Percentiles rank a stretch among this genome's conserved stretches.
phyloP scores from a whole-genome alignment of 2,797 vertebrate species.

The Chaetodon trifasciatus region DNA sequence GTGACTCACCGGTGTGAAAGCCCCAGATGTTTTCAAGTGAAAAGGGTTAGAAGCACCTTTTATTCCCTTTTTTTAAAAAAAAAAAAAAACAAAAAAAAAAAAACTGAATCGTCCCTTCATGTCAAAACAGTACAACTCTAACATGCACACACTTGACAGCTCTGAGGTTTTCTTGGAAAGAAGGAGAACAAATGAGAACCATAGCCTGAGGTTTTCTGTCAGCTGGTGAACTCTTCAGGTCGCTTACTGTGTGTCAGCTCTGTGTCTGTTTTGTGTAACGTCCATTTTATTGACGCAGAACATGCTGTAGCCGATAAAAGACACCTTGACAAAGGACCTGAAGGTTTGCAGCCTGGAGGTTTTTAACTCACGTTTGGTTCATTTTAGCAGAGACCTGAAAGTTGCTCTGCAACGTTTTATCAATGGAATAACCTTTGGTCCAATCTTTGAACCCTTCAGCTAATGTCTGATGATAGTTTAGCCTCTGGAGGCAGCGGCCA shows the following conservation, averaged over 20 bases:
- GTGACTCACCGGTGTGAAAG: slow-evolving; percentile 55
- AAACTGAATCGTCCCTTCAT: slow-evolving; percentile 24
- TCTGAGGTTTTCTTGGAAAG: slow-evolving; percentile 7
- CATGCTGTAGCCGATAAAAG: slow-evolving; percentile 4
- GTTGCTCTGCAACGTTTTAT: neutral
- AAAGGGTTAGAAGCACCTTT: slow-evolving; percentile 17
- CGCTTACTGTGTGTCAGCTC: neutral
- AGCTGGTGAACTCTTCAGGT: neutral
- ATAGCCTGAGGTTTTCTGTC: neutral
- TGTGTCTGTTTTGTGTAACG: neutral
- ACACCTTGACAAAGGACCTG: neutral
- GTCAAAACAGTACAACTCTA: slow-evolving; percentile 35
- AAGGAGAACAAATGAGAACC: slow-evolving; percentile 20
- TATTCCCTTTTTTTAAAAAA: neutral
- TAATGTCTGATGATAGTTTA: too few relatives aligned
- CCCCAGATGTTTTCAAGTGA: slow-evolving; percentile 40
- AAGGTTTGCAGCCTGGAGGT: slow-evolving; percentile 3
- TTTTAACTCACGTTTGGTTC: neutral
- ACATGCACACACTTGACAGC: slow-evolving; percentile 21
- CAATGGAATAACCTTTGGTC: neutral
- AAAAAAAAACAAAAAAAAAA: too few relatives aligned
- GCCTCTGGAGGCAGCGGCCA: too few relatives aligned
- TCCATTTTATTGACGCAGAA: slow-evolving; percentile 1
- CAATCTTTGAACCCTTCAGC: too few relatives aligned
- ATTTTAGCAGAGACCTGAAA: neutral